Evolutionary conservation across 2,888 invertebrate genomes (phyloP), one percentile per base, ranked within the genome.

Genomic region (Prenolepis imparis): DNA sequence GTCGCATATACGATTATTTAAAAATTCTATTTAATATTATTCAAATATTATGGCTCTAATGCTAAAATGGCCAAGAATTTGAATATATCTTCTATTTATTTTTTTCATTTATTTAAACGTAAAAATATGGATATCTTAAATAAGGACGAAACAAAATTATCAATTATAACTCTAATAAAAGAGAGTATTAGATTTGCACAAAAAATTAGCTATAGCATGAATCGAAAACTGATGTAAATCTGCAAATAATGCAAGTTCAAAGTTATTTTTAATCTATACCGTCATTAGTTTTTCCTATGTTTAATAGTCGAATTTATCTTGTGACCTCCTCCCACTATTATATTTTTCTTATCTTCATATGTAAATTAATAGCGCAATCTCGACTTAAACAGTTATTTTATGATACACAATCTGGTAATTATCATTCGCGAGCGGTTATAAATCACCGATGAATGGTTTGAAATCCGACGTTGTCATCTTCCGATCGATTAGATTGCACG

Each of bases 381-480:
- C 8, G n/a, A 44, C 2, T 39, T 39, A 44, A 72, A 57, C 28
- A 32, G 70, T 78, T 70, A 57, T 70, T 8, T 44, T 12, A 44
- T 11, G n/a, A 59, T 48, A 32, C 68, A 77, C 36, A 68, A 68
- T 41, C 32, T 36, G 68, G 5, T 78, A 78, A 78, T 59, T 59
- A 59, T 44, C 36, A 78, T 18, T 36, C 15, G 9, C 24, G 21
- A 67, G 24, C 5, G n/a, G 74, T 68, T 85, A 73, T 80, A 83
- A 78, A 72, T 78, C 52, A 85, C 59, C 73, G 24, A 82, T 32
- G 52, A 44, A 39, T 59, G 48, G 57, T 32, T 61, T 44, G 28
- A 78, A 77, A 68, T 85, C 32, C 21, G 57, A 63, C 83, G 63
- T 73, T 73, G 77, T 85, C 83, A 86, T 74, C 52, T 73, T 66